Evolutionary conservation across 2,113 vertebrate genomes (phyloP).

Genomic region (Epinephelus lanceolatus): DNA sequence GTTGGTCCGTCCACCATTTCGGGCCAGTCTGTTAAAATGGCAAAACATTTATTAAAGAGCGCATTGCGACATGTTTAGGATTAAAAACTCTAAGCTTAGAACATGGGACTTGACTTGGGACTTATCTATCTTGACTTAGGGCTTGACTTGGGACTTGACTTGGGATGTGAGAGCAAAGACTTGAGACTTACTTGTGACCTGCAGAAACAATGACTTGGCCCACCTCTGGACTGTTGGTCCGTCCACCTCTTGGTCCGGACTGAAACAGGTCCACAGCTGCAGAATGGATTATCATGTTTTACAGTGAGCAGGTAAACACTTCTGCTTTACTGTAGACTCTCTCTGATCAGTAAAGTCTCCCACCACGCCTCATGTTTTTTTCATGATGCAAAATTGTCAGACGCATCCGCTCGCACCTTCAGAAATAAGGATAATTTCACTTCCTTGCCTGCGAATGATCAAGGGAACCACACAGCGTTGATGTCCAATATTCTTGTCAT

Average conservation of each 20-base stretch:
- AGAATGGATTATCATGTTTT: background rate
- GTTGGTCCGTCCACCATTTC: no score
- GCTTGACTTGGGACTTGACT: no score
- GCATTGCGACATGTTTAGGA: no score
- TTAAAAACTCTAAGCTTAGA: no score
- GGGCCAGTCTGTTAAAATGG: no score
- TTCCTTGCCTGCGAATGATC: conserved; percentile 45
- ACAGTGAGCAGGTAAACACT: background rate
- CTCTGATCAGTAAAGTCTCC: conserved; percentile 14
- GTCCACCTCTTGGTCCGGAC: background rate
- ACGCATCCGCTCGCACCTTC: conserved; percentile 10
- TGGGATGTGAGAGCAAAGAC: no score
- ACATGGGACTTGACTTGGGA: no score
- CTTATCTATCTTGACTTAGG: no score
- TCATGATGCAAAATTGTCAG: conserved; percentile 33
- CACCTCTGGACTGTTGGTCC: background rate
- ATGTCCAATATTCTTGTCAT: conserved; percentile 57
- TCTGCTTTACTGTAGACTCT: conserved; percentile 17
- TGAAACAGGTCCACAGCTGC: background rate
- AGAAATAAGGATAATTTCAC: conserved; percentile 24
- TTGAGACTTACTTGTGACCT: no score
- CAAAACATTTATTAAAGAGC: no score
- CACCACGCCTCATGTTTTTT: background rate
- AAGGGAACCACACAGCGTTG: conserved; percentile 53
- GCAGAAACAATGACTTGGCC: no score